These are phyloP conservation scores for Dreissena rostriformis DNA, from an alignment of 1,140 invertebrate species.

Conservation along the genomic window DNA sequence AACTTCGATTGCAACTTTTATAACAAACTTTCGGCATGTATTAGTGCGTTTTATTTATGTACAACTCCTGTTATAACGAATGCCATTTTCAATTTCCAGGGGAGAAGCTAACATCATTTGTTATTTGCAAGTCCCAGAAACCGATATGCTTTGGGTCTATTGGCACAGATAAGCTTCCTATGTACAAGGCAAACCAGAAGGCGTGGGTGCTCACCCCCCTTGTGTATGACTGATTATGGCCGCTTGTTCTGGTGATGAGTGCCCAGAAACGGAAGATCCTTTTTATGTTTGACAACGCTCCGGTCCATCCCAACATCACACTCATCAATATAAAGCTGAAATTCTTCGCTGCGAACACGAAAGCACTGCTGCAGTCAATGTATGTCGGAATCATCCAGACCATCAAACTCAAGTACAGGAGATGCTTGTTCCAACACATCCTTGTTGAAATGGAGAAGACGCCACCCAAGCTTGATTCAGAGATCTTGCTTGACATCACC, in stretches of 20 bases:
- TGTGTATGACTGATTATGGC: no score
- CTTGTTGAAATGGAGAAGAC: conserved; percentile 1
- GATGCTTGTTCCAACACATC: background rate
- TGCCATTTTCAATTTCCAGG: no score
- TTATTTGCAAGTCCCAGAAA: no score
- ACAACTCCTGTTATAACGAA: no score
- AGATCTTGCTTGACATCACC: conserved; percentile 34
- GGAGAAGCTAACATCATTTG: no score
- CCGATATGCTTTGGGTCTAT: no score
- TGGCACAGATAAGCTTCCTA: no score
- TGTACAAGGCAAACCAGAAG: no score
- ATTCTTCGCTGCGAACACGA: conserved; percentile 81
- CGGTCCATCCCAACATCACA: conserved; percentile 18
- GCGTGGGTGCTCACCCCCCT: no score
- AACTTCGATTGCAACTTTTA: no score
- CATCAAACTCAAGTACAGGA: conserved; percentile 65
- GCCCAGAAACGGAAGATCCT: conserved; percentile 12
- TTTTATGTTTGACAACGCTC: conserved; percentile 28
- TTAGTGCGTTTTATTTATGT: no score
- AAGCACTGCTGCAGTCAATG: conserved; percentile 81
- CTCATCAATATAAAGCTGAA: conserved; percentile 76
- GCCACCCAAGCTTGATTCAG: conserved; percentile 14
- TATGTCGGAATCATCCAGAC: conserved; percentile 81
- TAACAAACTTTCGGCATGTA: no score
- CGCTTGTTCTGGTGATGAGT: background rate